Conservation (phyloP, 2,797 vertebrate species). For the Poeciliopsis infans region DNA sequence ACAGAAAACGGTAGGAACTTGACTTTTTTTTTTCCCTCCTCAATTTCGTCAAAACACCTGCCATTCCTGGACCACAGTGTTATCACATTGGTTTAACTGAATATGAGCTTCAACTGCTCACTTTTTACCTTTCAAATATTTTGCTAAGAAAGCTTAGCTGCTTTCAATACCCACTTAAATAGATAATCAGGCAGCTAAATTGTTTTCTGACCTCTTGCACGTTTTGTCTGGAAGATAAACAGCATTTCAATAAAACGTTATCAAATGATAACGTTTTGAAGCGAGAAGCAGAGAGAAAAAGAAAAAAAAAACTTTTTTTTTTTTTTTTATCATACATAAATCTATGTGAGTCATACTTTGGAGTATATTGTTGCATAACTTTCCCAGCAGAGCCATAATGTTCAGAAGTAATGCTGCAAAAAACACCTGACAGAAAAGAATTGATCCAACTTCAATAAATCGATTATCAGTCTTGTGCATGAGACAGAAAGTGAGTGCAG, state of each 20-base stretch:
- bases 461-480: neutral
- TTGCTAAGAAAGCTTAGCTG: conserved; percentile 4
- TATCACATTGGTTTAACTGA: conserved; percentile 10
- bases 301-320: neutral
- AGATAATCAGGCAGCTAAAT: neutral
- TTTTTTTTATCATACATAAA: neutral
- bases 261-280: neutral
- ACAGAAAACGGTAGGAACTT: conserved; percentile 88
- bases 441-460: neutral
- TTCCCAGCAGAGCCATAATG: neutral
- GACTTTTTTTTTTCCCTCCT: neutral
- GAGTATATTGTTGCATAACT: neutral
- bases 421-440: neutral
- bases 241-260: neutral
- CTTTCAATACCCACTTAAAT: neutral
- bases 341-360: neutral
- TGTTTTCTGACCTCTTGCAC: neutral
- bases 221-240: neutral
- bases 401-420: neutral
- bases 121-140: conserved; percentile 24
- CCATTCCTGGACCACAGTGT: neutral
- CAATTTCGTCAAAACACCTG: neutral
- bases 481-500: neutral
- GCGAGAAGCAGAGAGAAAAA: neutral
- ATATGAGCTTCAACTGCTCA: conserved; percentile 11